phyloP scores from a whole-genome alignment of 2,113 vertebrate species.

The Sinosuthora webbiana region DNA sequence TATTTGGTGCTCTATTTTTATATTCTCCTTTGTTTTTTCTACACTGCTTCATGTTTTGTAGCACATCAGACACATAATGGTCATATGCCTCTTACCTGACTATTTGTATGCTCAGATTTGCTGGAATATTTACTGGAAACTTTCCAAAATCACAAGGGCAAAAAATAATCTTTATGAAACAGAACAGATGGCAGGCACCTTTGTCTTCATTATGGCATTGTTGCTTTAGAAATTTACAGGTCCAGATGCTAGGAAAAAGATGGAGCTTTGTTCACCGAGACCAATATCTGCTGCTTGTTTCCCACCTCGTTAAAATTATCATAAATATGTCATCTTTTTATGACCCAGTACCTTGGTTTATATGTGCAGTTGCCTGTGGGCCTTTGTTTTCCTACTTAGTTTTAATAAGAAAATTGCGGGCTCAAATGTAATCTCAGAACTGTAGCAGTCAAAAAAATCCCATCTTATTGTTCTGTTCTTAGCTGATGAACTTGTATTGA shows the following conservation, averaged over 20 bases:
- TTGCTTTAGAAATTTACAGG: neutral
- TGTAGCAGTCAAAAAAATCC: neutral
- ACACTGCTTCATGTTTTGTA: neutral
- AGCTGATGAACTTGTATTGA: neutral
- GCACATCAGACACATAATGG: neutral
- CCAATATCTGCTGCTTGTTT: neutral
- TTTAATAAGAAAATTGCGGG: neutral
- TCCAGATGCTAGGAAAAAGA: neutral
- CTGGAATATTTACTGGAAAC: neutral
- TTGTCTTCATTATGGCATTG: neutral
- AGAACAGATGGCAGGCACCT: constrained; percentile 16
- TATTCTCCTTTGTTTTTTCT: neutral
- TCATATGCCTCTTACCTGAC: neutral
- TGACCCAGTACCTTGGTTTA: neutral
- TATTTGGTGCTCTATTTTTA: neutral
- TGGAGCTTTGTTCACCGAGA: neutral
- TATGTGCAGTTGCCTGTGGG: neutral
- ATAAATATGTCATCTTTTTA: neutral
- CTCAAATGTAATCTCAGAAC: neutral
- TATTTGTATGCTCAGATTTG: neutral
- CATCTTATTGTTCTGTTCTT: neutral
- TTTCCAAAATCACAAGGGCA: neutral
- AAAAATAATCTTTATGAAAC: constrained; percentile 18
- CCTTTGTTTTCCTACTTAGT: neutral
- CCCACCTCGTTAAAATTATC: neutral